Percentiles rank a stretch among this genome's conserved stretches.
Evolutionary conservation across 2,888 invertebrate species (phyloP).

Genomic region (Eledona agricola): DNA sequence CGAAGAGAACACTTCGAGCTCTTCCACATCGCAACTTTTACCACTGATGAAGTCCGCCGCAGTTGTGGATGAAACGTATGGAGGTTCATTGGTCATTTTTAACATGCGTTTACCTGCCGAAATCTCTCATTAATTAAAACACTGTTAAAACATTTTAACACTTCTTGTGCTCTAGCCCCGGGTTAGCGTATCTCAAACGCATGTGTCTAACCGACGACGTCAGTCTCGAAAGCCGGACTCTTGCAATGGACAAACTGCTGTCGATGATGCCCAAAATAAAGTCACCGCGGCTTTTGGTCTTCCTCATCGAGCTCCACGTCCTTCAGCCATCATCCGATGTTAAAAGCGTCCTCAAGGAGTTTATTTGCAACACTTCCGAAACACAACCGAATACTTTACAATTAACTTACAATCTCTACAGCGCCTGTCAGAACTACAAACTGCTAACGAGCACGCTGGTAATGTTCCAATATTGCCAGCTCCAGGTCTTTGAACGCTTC

Average conservation of each 20-base stretch:
- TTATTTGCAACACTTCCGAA: slow-evolving; percentile 40
- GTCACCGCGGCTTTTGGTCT: slow-evolving; percentile 44
- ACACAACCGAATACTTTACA: slow-evolving; percentile 43
- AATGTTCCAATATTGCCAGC: slow-evolving; percentile 48
- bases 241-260: slow-evolving; percentile 47
- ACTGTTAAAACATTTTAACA: no score
- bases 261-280: slow-evolving; percentile 40
- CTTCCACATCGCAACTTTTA: no score
- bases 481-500: slow-evolving; percentile 52
- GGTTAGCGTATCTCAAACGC: no score
- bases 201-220: background rate
- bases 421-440: slow-evolving; percentile 44
- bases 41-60: no score
- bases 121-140: no score
- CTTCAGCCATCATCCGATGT: slow-evolving; percentile 40
- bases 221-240: slow-evolving; percentile 16
- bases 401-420: slow-evolving; percentile 29
- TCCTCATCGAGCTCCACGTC: slow-evolving; percentile 44
- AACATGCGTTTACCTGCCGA: no score
- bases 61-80: no score
- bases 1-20: no score
- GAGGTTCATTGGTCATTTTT: no score
- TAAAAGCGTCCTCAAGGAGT: slow-evolving; percentile 40
- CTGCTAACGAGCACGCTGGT: slow-evolving; percentile 43
- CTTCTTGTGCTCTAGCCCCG: no score